Evolutionary conservation across 2,113 vertebrate genomes (phyloP), one percentile per base, ranked within the genome.

Genomic region (Lutjanus erythropterus): DNA sequence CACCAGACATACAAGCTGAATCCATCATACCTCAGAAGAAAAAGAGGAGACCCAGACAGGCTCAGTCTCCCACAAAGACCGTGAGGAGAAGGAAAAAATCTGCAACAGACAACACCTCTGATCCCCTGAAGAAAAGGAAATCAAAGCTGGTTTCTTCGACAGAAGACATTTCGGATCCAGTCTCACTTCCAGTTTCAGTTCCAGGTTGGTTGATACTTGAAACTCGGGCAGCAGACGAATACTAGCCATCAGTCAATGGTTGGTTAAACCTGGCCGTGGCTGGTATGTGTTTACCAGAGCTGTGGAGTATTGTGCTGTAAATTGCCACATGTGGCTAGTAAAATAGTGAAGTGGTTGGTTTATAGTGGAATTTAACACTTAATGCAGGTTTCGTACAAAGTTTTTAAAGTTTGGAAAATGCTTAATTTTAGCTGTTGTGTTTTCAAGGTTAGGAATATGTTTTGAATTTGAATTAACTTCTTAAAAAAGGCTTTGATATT

Each of bases 181-280:
- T n/a, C 46, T 52, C 78, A 0, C 52, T 53, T 59, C 66, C 44
- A 10, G 59, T 70, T 76, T 78, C 90, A 53, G 29, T 60, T 84
- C 65, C 88, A 88, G 91, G 90, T 91, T 59, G 64, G 89, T 90
- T 73, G 71, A 73, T 58, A 71, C 25, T 76, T 83, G n/a, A 71
- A 75, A 23, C 52, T 0, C 1, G 6, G 12, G 33, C n/a, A 25
- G 25, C 16, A 15, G 25, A 12, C 61, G 2, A 61, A 2, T 10
- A 5, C 1, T 35, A 9, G 16, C 35, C 47, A 4, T 55, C 6
- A 60, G 42, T 31, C 19, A 0, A n/a, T 1, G 2, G 31, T 21
- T 39, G 29, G 41, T 35, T n/a, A 4, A 71, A 50, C 67, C 25
- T 31, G 27, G 7, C 18, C 4, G 0, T 27, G 21, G n/a, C 52